Evolutionary conservation across 2,888 invertebrate species (phyloP), one percentile per base, ranked within the genome.

Genomic region (Agriopis leucophaearia): DNA sequence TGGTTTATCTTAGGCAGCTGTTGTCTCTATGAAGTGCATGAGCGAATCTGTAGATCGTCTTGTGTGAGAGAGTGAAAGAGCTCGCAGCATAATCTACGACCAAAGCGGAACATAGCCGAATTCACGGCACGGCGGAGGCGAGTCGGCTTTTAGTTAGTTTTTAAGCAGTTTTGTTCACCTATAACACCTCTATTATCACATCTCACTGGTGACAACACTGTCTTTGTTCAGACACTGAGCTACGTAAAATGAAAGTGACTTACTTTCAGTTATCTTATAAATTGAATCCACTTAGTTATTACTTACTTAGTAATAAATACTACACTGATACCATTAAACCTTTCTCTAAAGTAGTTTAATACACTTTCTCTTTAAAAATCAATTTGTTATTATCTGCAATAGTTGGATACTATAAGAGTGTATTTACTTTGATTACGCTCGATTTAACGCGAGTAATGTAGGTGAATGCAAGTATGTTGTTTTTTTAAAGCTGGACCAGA

Each of bases 311-410:
- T 47, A 55, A 56, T 38, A 47, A 50, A 62, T 58, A 67, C 27
- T 38, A 52, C 64, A 38, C 44, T n/a, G 61, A 64, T 69, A 16
- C 58, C 45, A 69, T 65, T 67, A 65, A 60, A 66, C 81, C 86
- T 85, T 87, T 87, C 84, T 80, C 84, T 78, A 69, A 71, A 76
- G 59, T 70, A 62, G 69, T 81, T 82, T 84, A 83, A 74, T 82
- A 81, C 75, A 86, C 88, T 88, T 88, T 89, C 88, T 81, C 84
- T 78, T 80, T 78, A 77, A 85, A 88, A 87, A 88, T 84, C 88
- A 79, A 88, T 88, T 87, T 86, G 84, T 83, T 80, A 74, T 74
- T 74, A 85, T 83, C 81, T 71, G 69, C 76, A 71, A 70, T 74
- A 71, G 75, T 71, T 68, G 65, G 71, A 83, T 79, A 87, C 87